These are phyloP conservation scores for Catostylus mosaicus DNA, from an alignment of 30 jellyfish, hydroid and myxozoan genomes.

Conservation along the genomic window DNA sequence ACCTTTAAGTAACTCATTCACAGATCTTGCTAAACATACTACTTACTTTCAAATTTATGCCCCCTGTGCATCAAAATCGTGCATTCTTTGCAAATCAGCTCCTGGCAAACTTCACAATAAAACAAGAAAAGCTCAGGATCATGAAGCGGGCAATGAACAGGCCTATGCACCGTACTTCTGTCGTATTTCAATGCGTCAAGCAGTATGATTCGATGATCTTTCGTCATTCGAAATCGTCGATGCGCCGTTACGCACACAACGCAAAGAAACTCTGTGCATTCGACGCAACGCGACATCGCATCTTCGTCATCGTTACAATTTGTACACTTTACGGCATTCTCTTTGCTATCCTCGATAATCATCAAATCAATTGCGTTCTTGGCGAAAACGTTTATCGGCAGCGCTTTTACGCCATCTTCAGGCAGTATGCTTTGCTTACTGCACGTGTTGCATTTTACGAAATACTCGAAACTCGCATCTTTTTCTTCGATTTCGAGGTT, in stretches of 20 bases:
- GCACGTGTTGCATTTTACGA: constrained; percentile 75
- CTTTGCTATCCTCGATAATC: constrained; percentile 86
- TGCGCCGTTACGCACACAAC: constrained; percentile 91
- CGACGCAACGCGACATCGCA: constrained; percentile 97
- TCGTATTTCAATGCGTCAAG: constrained; percentile 86
- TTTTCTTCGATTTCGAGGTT: constrained; percentile 71
- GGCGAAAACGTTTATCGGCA: constrained; percentile 92
- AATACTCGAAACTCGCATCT: constrained; percentile 43
- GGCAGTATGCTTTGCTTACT: constrained; percentile 74
- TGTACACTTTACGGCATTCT: constrained; percentile 81
- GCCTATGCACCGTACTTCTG: constrained; percentile 89
- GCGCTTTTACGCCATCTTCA: constrained; percentile 66
- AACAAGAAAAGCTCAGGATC: constrained; percentile 81
- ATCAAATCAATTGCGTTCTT: constrained; percentile 86
- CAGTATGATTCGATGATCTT: constrained; percentile 84
- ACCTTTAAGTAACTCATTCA: too few species aligned
- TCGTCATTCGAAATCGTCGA: constrained; percentile 90
- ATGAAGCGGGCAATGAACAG: constrained; percentile 87
- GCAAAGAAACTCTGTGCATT: constrained; percentile 93
- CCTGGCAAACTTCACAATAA: constrained; percentile 92
- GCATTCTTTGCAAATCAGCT: constrained; percentile 92
- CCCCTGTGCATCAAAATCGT: constrained; percentile 92
- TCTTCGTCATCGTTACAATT: constrained; percentile 82
- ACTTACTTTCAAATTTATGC: constrained; percentile 93
- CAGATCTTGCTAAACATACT: too few species aligned